Evolutionary conservation across 2,888 invertebrate species (phyloP), one percentile per base, ranked within the genome.

Genomic region (Abscondita cerata): DNA sequence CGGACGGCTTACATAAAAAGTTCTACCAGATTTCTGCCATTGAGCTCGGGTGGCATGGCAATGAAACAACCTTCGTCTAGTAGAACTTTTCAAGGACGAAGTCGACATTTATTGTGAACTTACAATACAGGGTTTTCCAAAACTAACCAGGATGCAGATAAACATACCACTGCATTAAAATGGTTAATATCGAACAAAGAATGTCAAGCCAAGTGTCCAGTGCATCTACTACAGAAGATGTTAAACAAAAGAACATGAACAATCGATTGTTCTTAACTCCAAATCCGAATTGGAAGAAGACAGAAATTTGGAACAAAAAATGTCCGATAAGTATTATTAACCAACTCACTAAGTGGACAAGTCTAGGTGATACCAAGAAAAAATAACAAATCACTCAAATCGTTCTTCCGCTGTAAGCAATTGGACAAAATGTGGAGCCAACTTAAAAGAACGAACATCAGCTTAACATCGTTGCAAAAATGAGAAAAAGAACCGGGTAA

Each of bases 1-100:
- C 20, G 31, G 48, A 48, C 6, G 48, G 80, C 2, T 65, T 79
- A 36, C 79, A 80, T 13, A 81, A 80, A 57, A 79, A 80, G 67
- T 78, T 79, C 56, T 81, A 80, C 34, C 31, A 47, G 3, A 57
- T 64, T 9, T 52, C 54, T 12, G 19, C 56, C 1, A 9, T 52
- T 9, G 64, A 64, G 34, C 18, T 61, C 2, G 52, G 52, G n/a
- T 64, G 64, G 60, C 31, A 48, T 2, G n/a, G 59, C 16, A 50
- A 47, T 2, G 55, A 55, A 47, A 55, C 11, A 13, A 12, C 20
- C 3, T 13, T n/a, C 5, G 50, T 16, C 18, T 36, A 16, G 16
- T 57, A 13, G 5, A 38, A 12, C 19, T 33, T 57, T 52, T 55
- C 13, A 19, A 55, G 25, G n/a, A 16, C 18, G 47, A 55, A 55